Evolutionary conservation across 2,113 vertebrate species (phyloP).

Genomic region (Mirza zaza): DNA sequence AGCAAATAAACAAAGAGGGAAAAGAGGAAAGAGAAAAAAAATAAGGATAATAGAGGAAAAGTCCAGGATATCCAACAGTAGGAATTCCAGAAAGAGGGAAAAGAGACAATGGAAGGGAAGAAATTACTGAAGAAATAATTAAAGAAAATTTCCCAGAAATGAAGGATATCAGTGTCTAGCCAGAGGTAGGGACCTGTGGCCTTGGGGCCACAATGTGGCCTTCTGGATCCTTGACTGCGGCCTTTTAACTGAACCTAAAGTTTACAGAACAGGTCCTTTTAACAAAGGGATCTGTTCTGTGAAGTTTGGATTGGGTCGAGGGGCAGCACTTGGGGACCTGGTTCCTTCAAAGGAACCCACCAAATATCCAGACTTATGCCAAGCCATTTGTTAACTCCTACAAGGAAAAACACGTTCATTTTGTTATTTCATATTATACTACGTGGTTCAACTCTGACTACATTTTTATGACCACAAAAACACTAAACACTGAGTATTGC

Average conservation of each 20-base stretch:
- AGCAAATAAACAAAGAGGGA: background rate
- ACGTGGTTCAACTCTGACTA: background rate
- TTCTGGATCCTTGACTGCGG: too few relatives aligned
- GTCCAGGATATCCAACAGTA: background rate
- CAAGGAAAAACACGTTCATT: background rate
- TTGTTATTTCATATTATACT: background rate
- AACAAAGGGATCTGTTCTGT: too few relatives aligned
- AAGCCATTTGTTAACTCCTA: background rate
- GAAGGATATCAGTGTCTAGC: background rate
- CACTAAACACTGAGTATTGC: background rate
- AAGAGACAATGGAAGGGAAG: background rate
- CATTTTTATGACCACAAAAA: background rate
- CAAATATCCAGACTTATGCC: background rate
- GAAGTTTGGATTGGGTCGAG: too few relatives aligned
- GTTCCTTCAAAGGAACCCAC: background rate
- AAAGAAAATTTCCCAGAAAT: background rate
- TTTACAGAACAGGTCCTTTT: too few relatives aligned
- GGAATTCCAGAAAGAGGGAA: background rate
- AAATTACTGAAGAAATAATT: background rate
- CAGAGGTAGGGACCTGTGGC: background rate
- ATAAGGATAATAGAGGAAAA: background rate
- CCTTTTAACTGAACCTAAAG: too few relatives aligned
- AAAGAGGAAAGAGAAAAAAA: background rate
- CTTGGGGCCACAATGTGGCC: too few relatives aligned
- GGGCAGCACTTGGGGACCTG: too few relatives aligned